These are phyloP conservation scores for Probosciger aterrimus DNA, from an alignment of 2,113 vertebrate species.

Conservation along the genomic window DNA sequence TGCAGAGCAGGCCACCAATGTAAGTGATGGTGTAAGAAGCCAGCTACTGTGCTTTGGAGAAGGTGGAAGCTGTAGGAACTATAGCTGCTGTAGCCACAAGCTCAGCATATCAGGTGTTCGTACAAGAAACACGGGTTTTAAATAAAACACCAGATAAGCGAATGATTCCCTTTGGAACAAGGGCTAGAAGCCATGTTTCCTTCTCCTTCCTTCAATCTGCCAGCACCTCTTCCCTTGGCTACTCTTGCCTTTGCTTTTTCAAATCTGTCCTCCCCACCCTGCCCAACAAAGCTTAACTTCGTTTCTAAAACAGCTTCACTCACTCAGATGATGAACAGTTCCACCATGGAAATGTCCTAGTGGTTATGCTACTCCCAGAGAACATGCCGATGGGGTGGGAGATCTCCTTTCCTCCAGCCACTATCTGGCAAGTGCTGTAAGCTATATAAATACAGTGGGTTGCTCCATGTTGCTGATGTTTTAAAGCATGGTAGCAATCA, in stretches of 20 bases:
- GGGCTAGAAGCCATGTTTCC: background rate
- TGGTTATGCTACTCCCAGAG: background rate
- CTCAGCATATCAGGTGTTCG: background rate
- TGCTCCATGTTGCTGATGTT: background rate
- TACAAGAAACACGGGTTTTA: background rate
- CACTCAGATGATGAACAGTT: background rate
- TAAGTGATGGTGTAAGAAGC: background rate
- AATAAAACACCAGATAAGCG: fast-evolving
- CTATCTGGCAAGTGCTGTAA: background rate
- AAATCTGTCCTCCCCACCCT: background rate
- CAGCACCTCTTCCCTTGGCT: background rate
- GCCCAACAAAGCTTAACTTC: background rate
- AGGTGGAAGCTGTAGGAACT: background rate
- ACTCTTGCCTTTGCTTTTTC: background rate
- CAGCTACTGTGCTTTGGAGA: background rate
- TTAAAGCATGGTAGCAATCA: background rate
- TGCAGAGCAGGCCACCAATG: background rate
- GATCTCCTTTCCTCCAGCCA: background rate
- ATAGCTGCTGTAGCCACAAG: background rate
- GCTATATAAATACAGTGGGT: background rate
- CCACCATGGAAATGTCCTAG: background rate
- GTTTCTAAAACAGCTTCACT: background rate
- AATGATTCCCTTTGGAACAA: background rate
- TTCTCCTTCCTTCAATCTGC: background rate
- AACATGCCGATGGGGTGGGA: background rate